These are phyloP conservation scores for Patella pellucida DNA, from an alignment of 2,888 invertebrate species.

Conservation along the genomic window DNA sequence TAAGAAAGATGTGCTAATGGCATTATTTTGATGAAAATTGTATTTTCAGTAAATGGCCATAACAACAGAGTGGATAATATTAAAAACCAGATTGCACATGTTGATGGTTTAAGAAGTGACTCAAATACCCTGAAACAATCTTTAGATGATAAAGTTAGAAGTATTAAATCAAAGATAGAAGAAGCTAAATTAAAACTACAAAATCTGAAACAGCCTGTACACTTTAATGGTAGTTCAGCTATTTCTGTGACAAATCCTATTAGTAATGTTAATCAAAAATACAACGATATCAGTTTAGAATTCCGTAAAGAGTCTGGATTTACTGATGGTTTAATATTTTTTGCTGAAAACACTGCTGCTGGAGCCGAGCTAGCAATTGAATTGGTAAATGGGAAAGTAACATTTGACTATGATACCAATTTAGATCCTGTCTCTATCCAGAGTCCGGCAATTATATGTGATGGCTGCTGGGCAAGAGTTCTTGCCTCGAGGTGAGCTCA, in stretches of 20 bases:
- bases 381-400: constrained; percentile 35
- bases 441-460: constrained; percentile 26
- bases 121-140: background rate
- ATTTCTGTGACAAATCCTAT: constrained; percentile 33
- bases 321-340: constrained; percentile 42
- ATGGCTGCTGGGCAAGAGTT: constrained; percentile 48
- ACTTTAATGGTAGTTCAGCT: constrained; percentile 34
- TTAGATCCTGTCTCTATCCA: constrained; percentile 20
- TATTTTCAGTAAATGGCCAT: background rate
- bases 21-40: no score
- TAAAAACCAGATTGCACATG: background rate
- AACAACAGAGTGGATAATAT: background rate
- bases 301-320: constrained; percentile 30
- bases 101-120: background rate
- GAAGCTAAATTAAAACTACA: constrained; percentile 28
- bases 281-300: constrained; percentile 40
- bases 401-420: constrained; percentile 43
- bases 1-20: no score
- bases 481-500: constrained; percentile 44
- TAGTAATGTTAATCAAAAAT: constrained; percentile 4
- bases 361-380: constrained; percentile 36
- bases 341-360: constrained; percentile 36
- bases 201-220: constrained; percentile 45
- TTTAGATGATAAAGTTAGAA: constrained; percentile 11
- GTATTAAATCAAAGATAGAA: constrained; percentile 34